Evolutionary conservation across 2,113 vertebrate species (phyloP).

Genomic region (Ammodytes dubius): DNA sequence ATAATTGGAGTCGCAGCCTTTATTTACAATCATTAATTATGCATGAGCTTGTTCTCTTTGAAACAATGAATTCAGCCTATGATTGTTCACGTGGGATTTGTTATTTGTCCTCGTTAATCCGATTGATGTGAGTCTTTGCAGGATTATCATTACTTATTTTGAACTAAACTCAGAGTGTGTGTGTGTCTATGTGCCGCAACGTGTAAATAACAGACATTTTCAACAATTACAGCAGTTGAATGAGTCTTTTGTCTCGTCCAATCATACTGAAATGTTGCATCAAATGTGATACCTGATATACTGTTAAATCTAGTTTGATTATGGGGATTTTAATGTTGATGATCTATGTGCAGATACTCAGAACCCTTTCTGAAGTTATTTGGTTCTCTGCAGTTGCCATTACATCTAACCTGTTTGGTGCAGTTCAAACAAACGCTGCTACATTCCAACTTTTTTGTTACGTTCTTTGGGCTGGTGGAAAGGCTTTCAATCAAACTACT

Average conservation of each 20-base stretch:
- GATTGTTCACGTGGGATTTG: constrained; percentile 58
- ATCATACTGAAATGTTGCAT: not conserved
- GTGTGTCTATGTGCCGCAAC: not conserved
- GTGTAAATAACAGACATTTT: no score
- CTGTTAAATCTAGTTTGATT: no score
- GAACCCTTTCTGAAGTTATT: not conserved
- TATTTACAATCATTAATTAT: constrained; percentile 72
- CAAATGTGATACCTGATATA: not conserved
- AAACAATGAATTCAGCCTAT: constrained; percentile 60
- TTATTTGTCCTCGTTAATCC: constrained; percentile 68
- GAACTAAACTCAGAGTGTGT: constrained; percentile 13
- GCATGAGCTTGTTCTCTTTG: constrained; percentile 49
- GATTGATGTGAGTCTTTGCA: constrained; percentile 25
- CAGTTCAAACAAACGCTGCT: not conserved
- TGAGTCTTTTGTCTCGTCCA: not conserved
- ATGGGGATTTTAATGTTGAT: no score
- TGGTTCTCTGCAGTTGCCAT: not conserved
- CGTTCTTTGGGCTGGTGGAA: no score
- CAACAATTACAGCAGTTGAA: no score
- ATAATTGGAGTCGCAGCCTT: constrained; percentile 66
- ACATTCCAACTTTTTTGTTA: no score
- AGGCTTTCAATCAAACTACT: no score
- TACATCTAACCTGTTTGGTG: not conserved
- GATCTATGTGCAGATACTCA: no score
- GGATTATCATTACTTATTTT: constrained; percentile 36